phyloP scores from a whole-genome alignment of 2,888 invertebrate species.

The Stenolophus ochropezus region DNA sequence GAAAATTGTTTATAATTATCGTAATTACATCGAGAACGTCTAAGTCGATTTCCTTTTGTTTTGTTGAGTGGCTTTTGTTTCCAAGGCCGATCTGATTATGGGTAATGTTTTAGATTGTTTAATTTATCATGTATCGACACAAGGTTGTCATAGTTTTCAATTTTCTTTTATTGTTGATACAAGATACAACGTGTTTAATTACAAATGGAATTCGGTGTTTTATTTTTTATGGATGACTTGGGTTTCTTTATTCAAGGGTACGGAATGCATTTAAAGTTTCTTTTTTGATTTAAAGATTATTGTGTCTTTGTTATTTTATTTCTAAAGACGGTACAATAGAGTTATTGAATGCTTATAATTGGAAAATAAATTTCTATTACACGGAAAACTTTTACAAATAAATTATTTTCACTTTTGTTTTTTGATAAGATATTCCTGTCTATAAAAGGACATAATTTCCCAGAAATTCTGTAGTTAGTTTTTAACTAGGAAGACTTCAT shows the following conservation, averaged over 20 bases:
- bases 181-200: slow-evolving; percentile 12
- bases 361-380: too few relatives aligned
- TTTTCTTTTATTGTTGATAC: slow-evolving; percentile 35
- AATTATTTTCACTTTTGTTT: too few relatives aligned
- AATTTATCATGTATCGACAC: slow-evolving; percentile 33
- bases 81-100: slow-evolving; percentile 26
- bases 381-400: too few relatives aligned
- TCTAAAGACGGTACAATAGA: too few relatives aligned
- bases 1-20: slow-evolving; percentile 36
- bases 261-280: not conserved
- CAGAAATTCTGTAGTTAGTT: too few relatives aligned
- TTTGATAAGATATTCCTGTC: too few relatives aligned
- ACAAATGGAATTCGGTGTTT: not conserved
- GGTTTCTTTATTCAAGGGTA: slow-evolving; percentile 39
- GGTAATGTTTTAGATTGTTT: slow-evolving; percentile 39
- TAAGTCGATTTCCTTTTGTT: slow-evolving; percentile 15
- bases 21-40: slow-evolving; percentile 18
- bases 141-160: slow-evolving; percentile 33
- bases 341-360: too few relatives aligned
- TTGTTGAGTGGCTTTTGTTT: not conserved
- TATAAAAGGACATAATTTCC: too few relatives aligned
- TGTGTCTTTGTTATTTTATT: too few relatives aligned
- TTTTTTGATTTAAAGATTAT: not conserved
- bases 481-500: too few relatives aligned
- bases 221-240: slow-evolving; percentile 19